Conservation (phyloP, 2,888 invertebrate species). For the Amblyteles armatorius region DNA sequence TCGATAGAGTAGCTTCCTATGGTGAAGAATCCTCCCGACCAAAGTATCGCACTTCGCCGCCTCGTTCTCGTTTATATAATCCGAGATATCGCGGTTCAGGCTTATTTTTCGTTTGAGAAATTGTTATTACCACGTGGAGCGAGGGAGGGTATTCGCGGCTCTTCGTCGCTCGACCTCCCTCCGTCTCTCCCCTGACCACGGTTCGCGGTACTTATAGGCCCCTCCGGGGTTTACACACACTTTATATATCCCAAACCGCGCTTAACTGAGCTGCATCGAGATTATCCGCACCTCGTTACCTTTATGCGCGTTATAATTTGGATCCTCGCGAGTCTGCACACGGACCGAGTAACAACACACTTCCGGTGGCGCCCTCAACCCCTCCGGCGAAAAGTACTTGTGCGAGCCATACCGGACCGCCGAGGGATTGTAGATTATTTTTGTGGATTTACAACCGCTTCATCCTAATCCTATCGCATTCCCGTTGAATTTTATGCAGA, state of each 20-base stretch:
- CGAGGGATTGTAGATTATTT: constrained; percentile 58
- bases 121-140: constrained; percentile 48
- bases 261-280: constrained; percentile 58
- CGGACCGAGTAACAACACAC: background rate
- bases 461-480: constrained; percentile 62
- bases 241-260: constrained; percentile 27
- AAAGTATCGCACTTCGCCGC: constrained; percentile 22
- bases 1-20: constrained; percentile 68
- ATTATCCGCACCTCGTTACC: constrained; percentile 71
- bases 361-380: background rate
- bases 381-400: constrained; percentile 30
- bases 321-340: constrained; percentile 32
- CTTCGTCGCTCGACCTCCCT: constrained; percentile 21
- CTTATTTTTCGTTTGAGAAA: constrained; percentile 60
- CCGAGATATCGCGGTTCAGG: constrained; percentile 12
- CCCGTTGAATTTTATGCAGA: constrained; percentile 50
- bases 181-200: constrained; percentile 5
- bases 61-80: constrained; percentile 4
- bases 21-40: constrained; percentile 57
- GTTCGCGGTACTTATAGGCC: constrained; percentile 47
- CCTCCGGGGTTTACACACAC: constrained; percentile 46
- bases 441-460: constrained; percentile 61
- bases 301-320: constrained; percentile 66
- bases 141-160: background rate
- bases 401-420: constrained; percentile 41